Evolutionary conservation across 2,113 vertebrate species (phyloP).

Genomic region (Phrynosoma platyrhinos): DNA sequence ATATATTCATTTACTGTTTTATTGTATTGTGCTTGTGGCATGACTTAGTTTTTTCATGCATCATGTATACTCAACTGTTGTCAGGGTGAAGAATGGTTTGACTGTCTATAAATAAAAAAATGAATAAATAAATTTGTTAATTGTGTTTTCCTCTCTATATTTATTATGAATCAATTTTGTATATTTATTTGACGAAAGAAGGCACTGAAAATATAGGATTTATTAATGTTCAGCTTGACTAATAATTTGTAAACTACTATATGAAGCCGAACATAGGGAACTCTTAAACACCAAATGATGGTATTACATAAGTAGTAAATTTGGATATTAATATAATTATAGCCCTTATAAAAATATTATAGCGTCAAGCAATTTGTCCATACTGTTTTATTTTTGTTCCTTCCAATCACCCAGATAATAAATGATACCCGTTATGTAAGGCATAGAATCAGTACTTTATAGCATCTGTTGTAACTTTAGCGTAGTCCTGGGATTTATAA

Average conservation of each 20-base stretch:
- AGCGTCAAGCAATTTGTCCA: constrained; percentile 44
- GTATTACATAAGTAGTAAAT: constrained; percentile 33
- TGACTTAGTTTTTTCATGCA: background rate
- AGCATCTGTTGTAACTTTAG: constrained; percentile 54
- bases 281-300: constrained; percentile 42
- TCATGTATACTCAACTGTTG: background rate
- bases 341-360: constrained; percentile 49
- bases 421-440: constrained; percentile 53
- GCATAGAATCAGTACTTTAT: constrained; percentile 57
- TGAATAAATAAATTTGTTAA: background rate
- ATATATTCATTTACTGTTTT: background rate
- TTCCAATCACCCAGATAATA: constrained; percentile 65
- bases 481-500: constrained; percentile 49
- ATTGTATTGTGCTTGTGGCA: background rate
- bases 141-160: constrained; percentile 34
- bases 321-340: constrained; percentile 48
- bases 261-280: constrained; percentile 35
- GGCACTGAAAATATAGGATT: constrained; percentile 9
- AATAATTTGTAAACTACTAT: constrained; percentile 48
- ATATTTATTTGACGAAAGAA: constrained; percentile 13
- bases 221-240: constrained; percentile 17
- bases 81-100: background rate
- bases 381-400: constrained; percentile 66
- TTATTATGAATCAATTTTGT: constrained; percentile 8
- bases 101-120: background rate